Base-by-base conservation (phyloP, 2,888 invertebrate genomes). In the Tetranychus truncatus region DNA sequence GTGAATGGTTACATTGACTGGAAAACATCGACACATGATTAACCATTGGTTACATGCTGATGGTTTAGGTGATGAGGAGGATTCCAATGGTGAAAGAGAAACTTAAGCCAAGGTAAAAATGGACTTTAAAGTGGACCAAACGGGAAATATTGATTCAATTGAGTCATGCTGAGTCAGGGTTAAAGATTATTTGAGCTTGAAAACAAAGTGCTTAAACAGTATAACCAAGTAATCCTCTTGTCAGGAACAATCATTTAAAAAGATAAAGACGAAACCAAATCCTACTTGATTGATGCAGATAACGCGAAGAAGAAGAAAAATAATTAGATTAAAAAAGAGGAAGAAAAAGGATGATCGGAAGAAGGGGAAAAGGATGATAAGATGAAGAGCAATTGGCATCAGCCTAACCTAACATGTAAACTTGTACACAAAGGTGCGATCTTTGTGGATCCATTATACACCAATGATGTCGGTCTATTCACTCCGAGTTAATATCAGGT, bases 211-310 rank as follows among this genome's bases (percentile, higher is more conserved):
- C 55, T 55, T 15, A 55, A 55, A 15, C 55, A 9, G 11, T 15
- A 55, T 55, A 15, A 55, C 15, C 55, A 55, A 7, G 55, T 55
- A 55, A 55, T 55, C 55, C 55, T 55, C 55, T 55, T 55, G 55
- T 55, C 55, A 55, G 55, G 55, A 55, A 55, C 55, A 55, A 55
- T 55, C 55, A 55, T 55, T 55, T 55, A 55, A 55, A 55, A 55
- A 55, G 55, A 55, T 55, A 55, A 55, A 55, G 55, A 55, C 5
- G 34, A 34, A 34, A 34, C 55, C 55, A 55, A 55, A 55, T 55
- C 55, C 15, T 55, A 15, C 55, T 55, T 55, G 55, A 55, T 55
- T 55, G 55, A 55, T 55, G 55, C 55, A 5, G 15, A 9, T 15
- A 55, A 55, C 55, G 7, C 5, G 55, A 55, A 55, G 5, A 24